phyloP scores from a whole-genome alignment of 2,113 vertebrate genomes.

The Ranitomeya variabilis region DNA sequence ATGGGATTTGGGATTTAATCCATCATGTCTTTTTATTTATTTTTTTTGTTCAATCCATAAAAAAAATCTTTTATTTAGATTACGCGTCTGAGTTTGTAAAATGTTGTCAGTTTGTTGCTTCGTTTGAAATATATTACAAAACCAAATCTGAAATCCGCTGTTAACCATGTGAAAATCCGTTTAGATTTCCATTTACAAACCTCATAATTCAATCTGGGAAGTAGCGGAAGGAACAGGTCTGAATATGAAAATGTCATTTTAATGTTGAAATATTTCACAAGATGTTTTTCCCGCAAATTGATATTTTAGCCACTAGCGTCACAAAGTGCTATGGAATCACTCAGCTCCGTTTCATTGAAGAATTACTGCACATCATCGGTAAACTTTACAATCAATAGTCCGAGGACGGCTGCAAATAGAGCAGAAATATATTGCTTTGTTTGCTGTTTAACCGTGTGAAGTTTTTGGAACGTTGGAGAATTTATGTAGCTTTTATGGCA shows the following conservation, averaged over 20 bases:
- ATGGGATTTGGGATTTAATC: background rate
- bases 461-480: conserved; percentile 32
- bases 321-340: background rate
- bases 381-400: conserved; percentile 41
- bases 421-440: conserved; percentile 40
- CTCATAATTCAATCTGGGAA: conserved; percentile 6
- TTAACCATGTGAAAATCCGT: background rate
- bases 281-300: conserved; percentile 28
- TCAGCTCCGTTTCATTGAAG: background rate
- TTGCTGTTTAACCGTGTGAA: conserved; percentile 25
- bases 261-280: conserved; percentile 39
- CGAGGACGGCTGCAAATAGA: background rate
- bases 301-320: conserved; percentile 22
- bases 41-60: no score
- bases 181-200: conserved; percentile 7
- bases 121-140: background rate
- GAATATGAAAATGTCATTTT: conserved; percentile 41
- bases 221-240: background rate
- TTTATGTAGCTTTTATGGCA: conserved; percentile 30
- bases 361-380: conserved; percentile 18
- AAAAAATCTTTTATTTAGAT: background rate
- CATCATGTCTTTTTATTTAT: background rate
- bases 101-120: background rate
- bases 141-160: conserved; percentile 1
- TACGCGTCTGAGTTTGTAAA: background rate